phyloP scores from a whole-genome alignment of 2,888 invertebrate genomes.

The Alloscopus bannaensis region DNA sequence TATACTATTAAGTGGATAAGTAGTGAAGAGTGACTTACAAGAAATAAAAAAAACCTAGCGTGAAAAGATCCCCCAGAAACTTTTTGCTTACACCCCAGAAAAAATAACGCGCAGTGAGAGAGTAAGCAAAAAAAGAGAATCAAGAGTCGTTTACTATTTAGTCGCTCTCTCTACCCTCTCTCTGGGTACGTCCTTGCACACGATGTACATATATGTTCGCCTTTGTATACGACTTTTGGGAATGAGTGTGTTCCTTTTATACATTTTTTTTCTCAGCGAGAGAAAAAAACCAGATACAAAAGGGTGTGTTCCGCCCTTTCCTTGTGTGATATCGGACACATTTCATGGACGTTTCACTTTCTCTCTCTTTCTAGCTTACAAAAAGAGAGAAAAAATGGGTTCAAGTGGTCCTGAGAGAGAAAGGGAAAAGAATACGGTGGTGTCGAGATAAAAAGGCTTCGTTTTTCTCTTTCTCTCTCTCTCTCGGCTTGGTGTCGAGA shows the following conservation, averaged over 20 bases:
- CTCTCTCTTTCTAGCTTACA: too few species aligned
- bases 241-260: too few species aligned
- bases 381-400: constrained; percentile 65
- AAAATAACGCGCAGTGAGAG: constrained; percentile 21
- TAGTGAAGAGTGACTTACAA: too few species aligned
- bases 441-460: constrained; percentile 73
- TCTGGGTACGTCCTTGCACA: not conserved
- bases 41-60: too few species aligned
- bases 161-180: not conserved
- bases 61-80: too few species aligned
- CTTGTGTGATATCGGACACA: constrained; percentile 71
- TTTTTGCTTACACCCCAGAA: constrained; percentile 27
- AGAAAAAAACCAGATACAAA: constrained; percentile 63
- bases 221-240: too few species aligned
- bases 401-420: constrained; percentile 70
- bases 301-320: constrained; percentile 71
- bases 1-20: constrained; percentile 51
- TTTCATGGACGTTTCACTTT: constrained; percentile 72
- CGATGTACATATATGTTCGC: too few species aligned
- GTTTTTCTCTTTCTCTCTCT: too few species aligned
- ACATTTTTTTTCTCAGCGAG: too few species aligned
- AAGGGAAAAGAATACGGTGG: too few species aligned
- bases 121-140: constrained; percentile 48
- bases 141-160: constrained; percentile 19
- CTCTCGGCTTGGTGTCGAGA: constrained; percentile 73